Conservation (phyloP, 1,140 invertebrate species). For the Drosophila santomea region DNA sequence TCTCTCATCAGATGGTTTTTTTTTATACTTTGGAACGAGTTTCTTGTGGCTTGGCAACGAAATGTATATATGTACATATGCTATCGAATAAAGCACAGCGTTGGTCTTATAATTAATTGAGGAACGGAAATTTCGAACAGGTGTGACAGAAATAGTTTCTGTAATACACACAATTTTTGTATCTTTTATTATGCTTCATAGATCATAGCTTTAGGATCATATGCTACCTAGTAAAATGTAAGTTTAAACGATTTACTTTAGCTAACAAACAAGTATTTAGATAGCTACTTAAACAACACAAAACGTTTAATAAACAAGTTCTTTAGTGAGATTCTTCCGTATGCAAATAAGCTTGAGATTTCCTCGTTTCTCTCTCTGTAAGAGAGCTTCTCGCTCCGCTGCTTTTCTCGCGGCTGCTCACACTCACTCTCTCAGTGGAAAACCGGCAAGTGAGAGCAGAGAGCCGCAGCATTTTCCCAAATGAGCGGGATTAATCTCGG, state of each 20-base stretch:
- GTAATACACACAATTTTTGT: too few species aligned
- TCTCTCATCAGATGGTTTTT: background rate
- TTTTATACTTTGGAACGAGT: background rate
- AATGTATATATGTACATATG: background rate
- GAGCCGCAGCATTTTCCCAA: constrained; percentile 9
- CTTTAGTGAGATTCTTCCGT: too few species aligned
- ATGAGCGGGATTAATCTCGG: constrained; percentile 19
- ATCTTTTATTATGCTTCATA: too few species aligned
- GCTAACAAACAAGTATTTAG: too few species aligned
- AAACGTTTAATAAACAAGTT: too few species aligned
- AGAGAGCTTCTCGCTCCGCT: background rate
- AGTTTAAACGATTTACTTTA: too few species aligned
- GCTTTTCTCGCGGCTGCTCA: background rate
- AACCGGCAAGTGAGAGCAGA: constrained; percentile 39
- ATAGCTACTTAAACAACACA: too few species aligned
- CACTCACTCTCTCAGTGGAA: constrained; percentile 8
- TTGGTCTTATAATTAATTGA: constrained; percentile 12
- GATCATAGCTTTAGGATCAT: background rate
- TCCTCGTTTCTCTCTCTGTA: constrained; percentile 5
- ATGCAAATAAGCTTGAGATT: background rate
- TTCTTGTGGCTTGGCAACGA: constrained; percentile 11
- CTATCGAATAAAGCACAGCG: background rate
- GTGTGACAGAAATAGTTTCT: constrained; percentile 7
- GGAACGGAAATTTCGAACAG: background rate
- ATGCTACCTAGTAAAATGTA: too few species aligned